A percentile compares a stretch with the other conserved stretches of the same genome.
Evolutionary conservation across 2,113 vertebrate species (phyloP).

Genomic region (Genyomyrus donnyi): DNA sequence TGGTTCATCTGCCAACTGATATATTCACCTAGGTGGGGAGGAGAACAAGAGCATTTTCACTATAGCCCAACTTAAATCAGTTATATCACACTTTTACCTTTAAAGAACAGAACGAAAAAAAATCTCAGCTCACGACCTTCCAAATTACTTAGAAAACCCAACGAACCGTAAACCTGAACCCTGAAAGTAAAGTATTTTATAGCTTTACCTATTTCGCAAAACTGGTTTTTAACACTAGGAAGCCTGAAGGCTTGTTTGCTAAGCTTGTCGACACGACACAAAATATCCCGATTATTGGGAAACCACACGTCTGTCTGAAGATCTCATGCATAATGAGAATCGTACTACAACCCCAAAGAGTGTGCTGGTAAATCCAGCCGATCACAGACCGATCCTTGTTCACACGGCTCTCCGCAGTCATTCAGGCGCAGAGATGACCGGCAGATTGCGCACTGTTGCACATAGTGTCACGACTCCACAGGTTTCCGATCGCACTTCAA

Average conservation of each 20-base stretch:
- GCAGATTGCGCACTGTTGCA: background rate
- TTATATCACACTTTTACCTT: background rate
- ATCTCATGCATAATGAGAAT: background rate
- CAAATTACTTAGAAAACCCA: background rate
- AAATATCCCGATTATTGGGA: background rate
- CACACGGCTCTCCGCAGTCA: background rate
- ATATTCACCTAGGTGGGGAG: background rate
- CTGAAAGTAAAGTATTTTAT: background rate
- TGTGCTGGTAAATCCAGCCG: background rate
- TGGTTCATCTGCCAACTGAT: background rate
- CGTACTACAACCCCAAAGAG: background rate
- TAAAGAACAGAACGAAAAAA: background rate
- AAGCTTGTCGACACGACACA: background rate
- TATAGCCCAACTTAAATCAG: background rate
- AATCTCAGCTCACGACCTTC: background rate
- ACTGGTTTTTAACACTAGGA: constrained; percentile 6
- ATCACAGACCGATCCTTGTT: background rate
- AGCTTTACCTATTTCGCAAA: background rate
- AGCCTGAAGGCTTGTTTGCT: background rate
- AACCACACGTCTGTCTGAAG: background rate
- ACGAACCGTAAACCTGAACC: background rate
- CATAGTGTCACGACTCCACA: constrained; percentile 1
- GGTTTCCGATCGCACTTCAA: constrained; percentile 1
- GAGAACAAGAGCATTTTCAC: background rate
- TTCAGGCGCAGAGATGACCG: background rate